Conservation (phyloP, 2,113 vertebrate genomes). For the Sapayoa aenigma region DNA sequence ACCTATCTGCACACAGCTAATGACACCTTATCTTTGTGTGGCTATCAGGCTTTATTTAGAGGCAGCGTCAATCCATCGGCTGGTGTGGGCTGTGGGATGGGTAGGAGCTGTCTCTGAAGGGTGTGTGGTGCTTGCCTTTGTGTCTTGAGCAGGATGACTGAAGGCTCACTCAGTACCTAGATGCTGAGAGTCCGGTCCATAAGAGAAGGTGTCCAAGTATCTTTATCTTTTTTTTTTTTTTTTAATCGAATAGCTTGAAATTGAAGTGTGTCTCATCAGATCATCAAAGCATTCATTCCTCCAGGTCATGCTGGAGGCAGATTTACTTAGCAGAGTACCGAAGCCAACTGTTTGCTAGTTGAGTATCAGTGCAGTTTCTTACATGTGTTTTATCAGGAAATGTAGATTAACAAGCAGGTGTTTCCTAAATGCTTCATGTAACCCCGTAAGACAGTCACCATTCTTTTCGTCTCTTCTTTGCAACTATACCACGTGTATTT, state of each 20-base stretch:
- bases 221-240: not conserved
- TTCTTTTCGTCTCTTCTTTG: conserved; percentile 26
- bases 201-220: not conserved
- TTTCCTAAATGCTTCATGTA: not conserved
- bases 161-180: not conserved
- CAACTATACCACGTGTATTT: conserved; percentile 3
- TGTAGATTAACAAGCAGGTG: not conserved
- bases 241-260: not conserved
- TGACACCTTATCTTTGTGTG: not conserved
- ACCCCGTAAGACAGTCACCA: not conserved
- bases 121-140: not conserved
- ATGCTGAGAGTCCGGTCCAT: not conserved
- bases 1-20: not conserved
- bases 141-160: not conserved
- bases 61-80: not conserved
- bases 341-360: not conserved
- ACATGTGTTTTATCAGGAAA: not conserved
- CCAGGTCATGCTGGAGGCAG: not conserved
- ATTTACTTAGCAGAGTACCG: not conserved
- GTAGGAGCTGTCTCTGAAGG: not conserved
- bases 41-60: not conserved
- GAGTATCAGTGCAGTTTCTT: not conserved
- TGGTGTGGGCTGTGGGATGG: not conserved
- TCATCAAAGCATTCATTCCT: not conserved
- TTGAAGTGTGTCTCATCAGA: not conserved